Evolutionary conservation across 2,797 vertebrate species (phyloP), one percentile per base, ranked within the genome.

Genomic region (Danio tinwini): DNA sequence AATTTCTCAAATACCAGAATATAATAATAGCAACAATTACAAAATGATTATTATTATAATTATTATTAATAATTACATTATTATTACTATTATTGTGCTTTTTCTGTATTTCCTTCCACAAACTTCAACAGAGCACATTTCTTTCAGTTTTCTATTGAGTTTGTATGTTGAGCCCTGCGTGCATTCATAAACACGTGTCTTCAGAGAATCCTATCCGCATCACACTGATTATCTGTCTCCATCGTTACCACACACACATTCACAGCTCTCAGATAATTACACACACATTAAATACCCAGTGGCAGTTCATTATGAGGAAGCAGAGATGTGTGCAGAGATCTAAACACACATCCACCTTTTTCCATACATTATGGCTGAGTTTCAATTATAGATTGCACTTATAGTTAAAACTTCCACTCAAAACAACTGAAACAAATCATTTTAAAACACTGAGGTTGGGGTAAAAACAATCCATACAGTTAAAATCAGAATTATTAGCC

Each of bases 261-360:
- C 21, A 47, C 11, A 56, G 52, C 62, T 55, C 42, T 65, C 13
- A 67, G 74, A 76, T 56, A 56, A 56, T 67, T 45, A n/a, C 62
- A 9, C 40, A 56, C 14, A 37, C 65, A 55, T 74, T 73, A 59
- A 65, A 65, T 16, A 56, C 8, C 1, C 50, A 45, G 19, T 17
- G 14, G 14, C 19, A 14, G 59, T 50, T 42, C 11, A 40, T 75
- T 75, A 11, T 21, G 47, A 45, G 1, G 17, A 8, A 5, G 58
- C 13, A 16, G 69, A 7, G 17, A 72, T 56, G 40, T 56, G 40
- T 56, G 52, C 12, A 11, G 42, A 19, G 39, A 39, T 44, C 56
- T 72, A 39, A 45, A 72, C 44, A 29, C 53, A 58, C 12, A 19
- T 13, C 52, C 67, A 70, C 5, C 11, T n/a, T n/a, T n/a, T n/a